Evolutionary conservation across 2,888 invertebrate species (phyloP).

Genomic region (Chloroclysta siterata): DNA sequence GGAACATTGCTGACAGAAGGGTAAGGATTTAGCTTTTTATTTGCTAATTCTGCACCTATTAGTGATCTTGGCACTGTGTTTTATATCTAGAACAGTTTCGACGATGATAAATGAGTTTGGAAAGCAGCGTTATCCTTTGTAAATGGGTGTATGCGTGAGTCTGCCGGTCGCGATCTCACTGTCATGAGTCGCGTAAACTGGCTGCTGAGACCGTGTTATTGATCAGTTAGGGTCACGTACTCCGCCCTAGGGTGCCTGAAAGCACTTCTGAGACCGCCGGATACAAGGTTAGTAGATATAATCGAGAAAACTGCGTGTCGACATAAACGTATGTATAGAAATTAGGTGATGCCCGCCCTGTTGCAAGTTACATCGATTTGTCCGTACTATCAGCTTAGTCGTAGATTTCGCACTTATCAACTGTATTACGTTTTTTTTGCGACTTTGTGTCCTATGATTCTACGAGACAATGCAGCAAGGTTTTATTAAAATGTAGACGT

Average conservation of each 20-base stretch:
- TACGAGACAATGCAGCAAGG: neutral
- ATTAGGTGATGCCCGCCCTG: slow-evolving; percentile 67
- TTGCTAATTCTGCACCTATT: slow-evolving; percentile 53
- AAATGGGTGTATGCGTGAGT: slow-evolving; percentile 56
- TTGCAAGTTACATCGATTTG: slow-evolving; percentile 77
- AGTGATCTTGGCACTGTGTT: slow-evolving; percentile 43
- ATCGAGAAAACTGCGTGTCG: slow-evolving; percentile 47
- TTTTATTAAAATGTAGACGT: neutral
- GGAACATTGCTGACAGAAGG: slow-evolving; percentile 80
- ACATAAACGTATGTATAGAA: slow-evolving; percentile 44
- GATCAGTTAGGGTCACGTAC: slow-evolving; percentile 50
- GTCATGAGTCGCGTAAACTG: slow-evolving; percentile 52
- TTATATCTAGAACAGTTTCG: slow-evolving; percentile 30
- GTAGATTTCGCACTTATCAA: slow-evolving; percentile 39
- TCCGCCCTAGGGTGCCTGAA: slow-evolving; percentile 35
- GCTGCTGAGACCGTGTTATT: slow-evolving; percentile 48
- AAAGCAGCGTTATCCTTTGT: slow-evolving; percentile 24
- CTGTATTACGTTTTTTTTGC: neutral
- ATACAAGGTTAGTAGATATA: slow-evolving; percentile 50
- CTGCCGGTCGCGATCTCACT: slow-evolving; percentile 51
- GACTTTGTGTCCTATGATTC: neutral
- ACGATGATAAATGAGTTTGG: slow-evolving; percentile 21
- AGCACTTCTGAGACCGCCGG: slow-evolving; percentile 33
- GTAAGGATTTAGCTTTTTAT: slow-evolving; percentile 74
- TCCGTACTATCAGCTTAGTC: slow-evolving; percentile 48